Evolutionary conservation across 35 echinoderm and acorn worm species (phyloP), one percentile per base, ranked within the genome.

Genomic region (Heliocidaris tuberculata): DNA sequence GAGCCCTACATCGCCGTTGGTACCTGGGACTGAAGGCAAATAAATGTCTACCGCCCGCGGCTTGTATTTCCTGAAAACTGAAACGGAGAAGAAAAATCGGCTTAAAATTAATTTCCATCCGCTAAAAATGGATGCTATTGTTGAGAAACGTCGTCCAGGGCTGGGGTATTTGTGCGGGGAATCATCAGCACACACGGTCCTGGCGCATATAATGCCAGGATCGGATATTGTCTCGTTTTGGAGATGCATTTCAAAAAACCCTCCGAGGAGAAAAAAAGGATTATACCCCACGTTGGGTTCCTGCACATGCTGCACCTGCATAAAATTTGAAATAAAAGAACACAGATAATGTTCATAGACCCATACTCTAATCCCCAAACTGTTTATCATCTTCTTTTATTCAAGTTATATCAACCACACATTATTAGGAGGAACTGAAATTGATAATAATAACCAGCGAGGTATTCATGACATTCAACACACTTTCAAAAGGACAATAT

Each of bases 51-150:
- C 87, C 87, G 87, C 87, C 87, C 87, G 87, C 31, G 87, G 87
- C 87, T 89, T 15, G 5, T 89, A 78, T 89, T 89, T 35, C 31
- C 31, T 89, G 31, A 31, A 89, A 89, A 78, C 65, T 78, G 65
- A 78, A 78, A 78, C 65, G 4, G 65, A 78, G 65, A 78, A 78
- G 65, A 78, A 78, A 78, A 89, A 89, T 89, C 87, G 87, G 87
- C 47, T 89, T 89, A 89, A 48, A 89, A 89, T 89, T 89, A 89
- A 89, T 89, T 89, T 89, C 31, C 87, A 89, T 89, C 47, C 87
- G 31, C 87, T 24, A 48, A 47, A 89, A 89, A 89, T 48, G 87
- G 15, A 24, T 9, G 31, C 47, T 48, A 89, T 89, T 89, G 87
- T 89, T 48, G 30, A 78, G 65, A 24, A 78, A 19, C 21, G 24